Evolutionary conservation across 2,888 invertebrate species (phyloP).

Genomic region (Eugnorisma glareosa): DNA sequence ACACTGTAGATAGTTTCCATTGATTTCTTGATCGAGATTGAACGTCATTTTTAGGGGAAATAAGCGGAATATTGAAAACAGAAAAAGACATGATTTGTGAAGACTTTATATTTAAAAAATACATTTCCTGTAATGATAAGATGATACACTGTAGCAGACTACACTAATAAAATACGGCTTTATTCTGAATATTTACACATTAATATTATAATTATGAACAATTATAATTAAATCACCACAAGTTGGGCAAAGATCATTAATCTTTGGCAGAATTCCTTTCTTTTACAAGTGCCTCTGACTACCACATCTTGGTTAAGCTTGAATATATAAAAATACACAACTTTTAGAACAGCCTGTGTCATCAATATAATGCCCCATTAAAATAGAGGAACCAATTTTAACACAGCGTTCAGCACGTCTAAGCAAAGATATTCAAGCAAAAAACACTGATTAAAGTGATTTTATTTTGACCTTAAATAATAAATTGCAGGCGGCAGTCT

Average conservation of each 20-base stretch:
- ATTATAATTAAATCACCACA: conserved; percentile 61
- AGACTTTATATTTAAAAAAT: conserved; percentile 79
- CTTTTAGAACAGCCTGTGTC: conserved; percentile 12
- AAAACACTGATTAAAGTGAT: no score
- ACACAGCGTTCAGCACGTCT: no score
- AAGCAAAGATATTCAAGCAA: no score
- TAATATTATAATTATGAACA: conserved; percentile 56
- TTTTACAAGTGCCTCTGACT: conserved; percentile 51
- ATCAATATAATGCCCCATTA: no score
- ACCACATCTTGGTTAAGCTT: conserved; percentile 40
- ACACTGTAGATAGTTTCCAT: neutral
- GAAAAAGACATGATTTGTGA: conserved; percentile 38
- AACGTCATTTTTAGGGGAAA: neutral
- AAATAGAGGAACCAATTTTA: no score
- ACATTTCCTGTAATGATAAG: conserved; percentile 77
- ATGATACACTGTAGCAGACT: conserved; percentile 72
- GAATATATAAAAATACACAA: conserved; percentile 53
- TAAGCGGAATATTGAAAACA: neutral
- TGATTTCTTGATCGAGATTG: neutral
- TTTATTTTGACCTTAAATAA: no score
- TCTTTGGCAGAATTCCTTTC: conserved; percentile 72
- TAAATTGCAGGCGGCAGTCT: no score
- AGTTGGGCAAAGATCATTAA: conserved; percentile 70
- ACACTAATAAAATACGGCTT: conserved; percentile 69
- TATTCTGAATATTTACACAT: conserved; percentile 57